These are phyloP conservation scores for Caranx ignobilis DNA, from an alignment of 2,113 vertebrate genomes.

Conservation along the genomic window DNA sequence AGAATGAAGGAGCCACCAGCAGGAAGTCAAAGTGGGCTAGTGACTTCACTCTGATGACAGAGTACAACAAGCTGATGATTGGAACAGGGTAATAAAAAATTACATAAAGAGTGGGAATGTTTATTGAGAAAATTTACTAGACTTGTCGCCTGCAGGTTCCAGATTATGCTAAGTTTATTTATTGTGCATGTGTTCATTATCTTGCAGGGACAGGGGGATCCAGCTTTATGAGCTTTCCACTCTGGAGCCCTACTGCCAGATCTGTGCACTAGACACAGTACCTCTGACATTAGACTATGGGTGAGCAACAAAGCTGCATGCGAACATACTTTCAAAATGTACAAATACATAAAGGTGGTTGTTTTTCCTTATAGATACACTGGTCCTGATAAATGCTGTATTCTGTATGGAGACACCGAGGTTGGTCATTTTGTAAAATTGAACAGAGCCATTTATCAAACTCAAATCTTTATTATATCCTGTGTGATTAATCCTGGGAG, in stretches of 20 bases:
- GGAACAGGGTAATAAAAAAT: slow-evolving; percentile 73
- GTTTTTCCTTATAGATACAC: slow-evolving; percentile 69
- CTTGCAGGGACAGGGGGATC: slow-evolving; percentile 84
- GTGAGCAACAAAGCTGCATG: slow-evolving; percentile 66
- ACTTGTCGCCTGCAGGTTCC: background rate
- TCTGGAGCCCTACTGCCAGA: slow-evolving; percentile 86
- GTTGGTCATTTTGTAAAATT: slow-evolving; percentile 63
- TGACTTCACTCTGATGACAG: slow-evolving; percentile 80
- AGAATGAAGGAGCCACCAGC: slow-evolving; percentile 69
- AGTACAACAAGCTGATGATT: slow-evolving; percentile 84
- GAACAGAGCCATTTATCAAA: slow-evolving; percentile 27
- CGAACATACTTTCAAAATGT: background rate
- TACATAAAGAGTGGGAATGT: background rate
- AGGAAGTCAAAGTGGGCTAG: slow-evolving; percentile 81
- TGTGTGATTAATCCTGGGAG: slow-evolving; percentile 22
- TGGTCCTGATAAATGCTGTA: slow-evolving; percentile 83
- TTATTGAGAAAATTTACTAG: background rate
- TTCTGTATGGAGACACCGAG: slow-evolving; percentile 86
- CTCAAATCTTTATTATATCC: slow-evolving; percentile 16
- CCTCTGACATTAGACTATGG: slow-evolving; percentile 84
- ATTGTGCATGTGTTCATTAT: slow-evolving; percentile 7
- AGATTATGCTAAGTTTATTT: slow-evolving; percentile 10
- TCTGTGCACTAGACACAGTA: slow-evolving; percentile 81
- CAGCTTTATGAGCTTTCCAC: slow-evolving; percentile 86
- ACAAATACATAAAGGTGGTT: background rate